Evolutionary conservation across 2,888 invertebrate genomes (phyloP).

Genomic region (Hydrotaea diabolus): DNA sequence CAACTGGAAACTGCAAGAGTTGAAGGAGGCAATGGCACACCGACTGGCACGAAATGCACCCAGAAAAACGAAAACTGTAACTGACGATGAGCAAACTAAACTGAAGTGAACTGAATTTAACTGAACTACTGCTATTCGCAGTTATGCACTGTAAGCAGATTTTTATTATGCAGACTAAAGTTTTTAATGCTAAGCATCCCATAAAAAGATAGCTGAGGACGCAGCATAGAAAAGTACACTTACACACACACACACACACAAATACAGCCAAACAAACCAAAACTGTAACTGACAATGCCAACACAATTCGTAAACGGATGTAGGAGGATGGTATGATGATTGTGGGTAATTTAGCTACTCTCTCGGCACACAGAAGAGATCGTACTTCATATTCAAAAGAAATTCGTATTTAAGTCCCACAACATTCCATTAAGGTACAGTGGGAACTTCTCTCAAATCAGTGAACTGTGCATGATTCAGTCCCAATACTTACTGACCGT

Average conservation of each 20-base stretch:
- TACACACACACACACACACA: not conserved
- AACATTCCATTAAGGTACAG: too few species aligned
- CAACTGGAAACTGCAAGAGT: not conserved
- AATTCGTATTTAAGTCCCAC: too few species aligned
- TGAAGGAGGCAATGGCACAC: not conserved
- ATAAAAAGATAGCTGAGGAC: slow-evolving; percentile 24
- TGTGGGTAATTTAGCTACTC: not conserved
- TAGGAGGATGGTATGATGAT: not conserved
- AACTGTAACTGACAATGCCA: not conserved
- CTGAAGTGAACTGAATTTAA: slow-evolving; percentile 36
- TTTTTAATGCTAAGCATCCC: slow-evolving; percentile 42
- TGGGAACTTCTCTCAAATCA: too few species aligned
- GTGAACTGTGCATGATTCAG: too few species aligned
- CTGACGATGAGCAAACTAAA: slow-evolving; percentile 33
- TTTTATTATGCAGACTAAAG: slow-evolving; percentile 47
- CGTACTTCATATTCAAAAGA: too few species aligned
- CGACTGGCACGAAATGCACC: not conserved
- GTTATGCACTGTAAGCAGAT: slow-evolving; percentile 45
- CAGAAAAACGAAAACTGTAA: not conserved
- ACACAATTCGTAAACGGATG: not conserved
- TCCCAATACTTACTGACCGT: too few species aligned
- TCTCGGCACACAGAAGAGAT: too few species aligned
- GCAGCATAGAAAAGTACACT: not conserved
- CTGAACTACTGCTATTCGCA: slow-evolving; percentile 32
- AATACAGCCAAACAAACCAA: not conserved